phyloP scores from a whole-genome alignment of 1,140 invertebrate genomes.

The Dendrolimus punctatus region DNA sequence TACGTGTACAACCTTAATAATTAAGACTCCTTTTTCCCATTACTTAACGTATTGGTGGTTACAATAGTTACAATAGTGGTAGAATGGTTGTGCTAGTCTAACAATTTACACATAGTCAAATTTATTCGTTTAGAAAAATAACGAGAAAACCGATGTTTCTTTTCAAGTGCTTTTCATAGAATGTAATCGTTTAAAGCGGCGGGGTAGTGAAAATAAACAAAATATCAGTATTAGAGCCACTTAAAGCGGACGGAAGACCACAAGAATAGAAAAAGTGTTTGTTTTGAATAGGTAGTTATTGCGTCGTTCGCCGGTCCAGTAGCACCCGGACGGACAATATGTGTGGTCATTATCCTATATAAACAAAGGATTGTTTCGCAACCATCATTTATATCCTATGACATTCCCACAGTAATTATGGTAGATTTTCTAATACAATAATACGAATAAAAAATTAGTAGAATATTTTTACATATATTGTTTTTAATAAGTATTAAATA shows the following conservation, averaged over 20 bases:
- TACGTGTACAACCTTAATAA: no score
- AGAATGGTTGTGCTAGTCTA: no score
- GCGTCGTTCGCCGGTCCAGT: conserved; percentile 8
- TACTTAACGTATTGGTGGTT: no score
- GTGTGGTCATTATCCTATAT: no score
- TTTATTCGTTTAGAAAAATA: no score
- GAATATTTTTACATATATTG: no score
- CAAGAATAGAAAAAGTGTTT: conserved; percentile 44
- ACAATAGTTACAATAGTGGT: no score
- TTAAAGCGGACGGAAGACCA: conserved; percentile 22
- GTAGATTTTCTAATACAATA: conserved; percentile 3
- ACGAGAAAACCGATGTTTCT: not conserved
- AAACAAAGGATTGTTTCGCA: no score
- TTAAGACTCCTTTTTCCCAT: no score
- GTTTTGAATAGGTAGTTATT: conserved; percentile 36
- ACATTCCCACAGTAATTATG: no score
- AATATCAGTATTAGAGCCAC: conserved; percentile 29
- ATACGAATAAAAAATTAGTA: conserved; percentile 1
- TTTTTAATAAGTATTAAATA: not conserved
- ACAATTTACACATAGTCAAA: no score
- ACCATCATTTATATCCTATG: no score
- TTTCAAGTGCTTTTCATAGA: not conserved
- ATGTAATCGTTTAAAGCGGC: conserved; percentile 14
- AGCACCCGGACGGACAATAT: not conserved
- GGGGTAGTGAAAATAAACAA: conserved; percentile 29